These are phyloP conservation scores for Probosciger aterrimus DNA, from an alignment of 2,113 vertebrate species.

Conservation along the genomic window DNA sequence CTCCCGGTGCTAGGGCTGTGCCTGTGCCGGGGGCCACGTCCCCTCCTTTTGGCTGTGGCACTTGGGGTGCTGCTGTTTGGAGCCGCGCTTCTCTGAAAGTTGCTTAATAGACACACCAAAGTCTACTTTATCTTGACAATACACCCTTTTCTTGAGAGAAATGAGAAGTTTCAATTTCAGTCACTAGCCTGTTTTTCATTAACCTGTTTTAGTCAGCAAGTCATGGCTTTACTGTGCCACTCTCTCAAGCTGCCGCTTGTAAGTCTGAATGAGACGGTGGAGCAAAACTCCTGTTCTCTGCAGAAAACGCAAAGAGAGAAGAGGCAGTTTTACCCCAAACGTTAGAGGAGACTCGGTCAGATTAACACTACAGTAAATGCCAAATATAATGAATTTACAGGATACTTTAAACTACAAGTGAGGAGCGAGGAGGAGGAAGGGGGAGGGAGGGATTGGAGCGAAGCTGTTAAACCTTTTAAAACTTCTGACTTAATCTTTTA, in stretches of 20 bases:
- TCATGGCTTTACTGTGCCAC: neutral
- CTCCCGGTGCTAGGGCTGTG: neutral
- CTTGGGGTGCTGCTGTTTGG: neutral
- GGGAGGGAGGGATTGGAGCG: neutral
- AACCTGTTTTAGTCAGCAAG: conserved; percentile 57
- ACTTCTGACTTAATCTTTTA: conserved; percentile 40
- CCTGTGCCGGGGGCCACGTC: rapidly evolving
- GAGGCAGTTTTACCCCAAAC: neutral
- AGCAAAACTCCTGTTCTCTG: conserved; percentile 26
- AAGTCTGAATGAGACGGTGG: neutral
- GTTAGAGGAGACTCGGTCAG: neutral
- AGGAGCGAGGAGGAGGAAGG: neutral
- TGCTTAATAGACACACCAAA: neutral
- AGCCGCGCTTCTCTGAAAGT: neutral
- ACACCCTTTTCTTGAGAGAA: conserved; percentile 52
- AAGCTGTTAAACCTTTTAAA: conserved; percentile 41
- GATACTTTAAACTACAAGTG: neutral
- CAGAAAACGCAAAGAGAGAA: neutral
- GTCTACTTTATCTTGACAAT: neutral
- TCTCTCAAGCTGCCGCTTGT: neutral
- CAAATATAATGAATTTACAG: conserved; percentile 13
- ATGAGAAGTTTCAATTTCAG: conserved; percentile 54
- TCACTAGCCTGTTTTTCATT: conserved; percentile 58
- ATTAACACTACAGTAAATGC: neutral
- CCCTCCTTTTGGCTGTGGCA: neutral